phyloP scores from a whole-genome alignment of 2,888 invertebrate species.

The Perdita meconis region DNA sequence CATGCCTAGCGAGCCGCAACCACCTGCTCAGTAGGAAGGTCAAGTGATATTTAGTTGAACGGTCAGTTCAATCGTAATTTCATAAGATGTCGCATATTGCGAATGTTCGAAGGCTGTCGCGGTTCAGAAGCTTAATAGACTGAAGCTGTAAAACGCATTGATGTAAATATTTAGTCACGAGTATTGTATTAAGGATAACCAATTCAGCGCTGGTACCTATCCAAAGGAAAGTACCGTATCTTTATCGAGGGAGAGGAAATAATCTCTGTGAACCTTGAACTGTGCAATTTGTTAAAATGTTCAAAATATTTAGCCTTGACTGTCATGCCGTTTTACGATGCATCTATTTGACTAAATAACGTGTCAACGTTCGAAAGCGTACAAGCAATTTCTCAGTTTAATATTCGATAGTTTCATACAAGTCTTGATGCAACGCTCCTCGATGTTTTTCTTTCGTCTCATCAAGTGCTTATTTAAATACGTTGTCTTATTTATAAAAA shows the following conservation, averaged over 20 bases:
- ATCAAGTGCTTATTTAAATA: neutral
- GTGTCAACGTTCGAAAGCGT: constrained; percentile 40
- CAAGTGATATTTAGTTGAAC: constrained; percentile 45
- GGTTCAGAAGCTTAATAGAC: constrained; percentile 75
- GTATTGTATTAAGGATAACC: constrained; percentile 69
- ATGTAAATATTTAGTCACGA: constrained; percentile 78
- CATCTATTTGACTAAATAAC: constrained; percentile 65
- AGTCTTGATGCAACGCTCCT: neutral
- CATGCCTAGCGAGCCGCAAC: constrained; percentile 82
- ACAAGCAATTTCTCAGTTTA: constrained; percentile 57
- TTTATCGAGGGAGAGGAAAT: constrained; percentile 47
- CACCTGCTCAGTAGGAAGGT: constrained; percentile 80
- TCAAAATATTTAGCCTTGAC: constrained; percentile 70
- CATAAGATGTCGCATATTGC: constrained; percentile 58
- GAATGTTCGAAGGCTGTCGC: constrained; percentile 68
- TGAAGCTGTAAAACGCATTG: constrained; percentile 77
- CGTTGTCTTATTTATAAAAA: neutral
- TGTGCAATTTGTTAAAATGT: constrained; percentile 77
- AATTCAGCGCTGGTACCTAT: constrained; percentile 48
- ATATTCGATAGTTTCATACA: constrained; percentile 47
- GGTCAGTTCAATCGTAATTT: constrained; percentile 58
- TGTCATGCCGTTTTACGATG: constrained; percentile 66
- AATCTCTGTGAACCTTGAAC: constrained; percentile 70
- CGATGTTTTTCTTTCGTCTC: constrained; percentile 19
- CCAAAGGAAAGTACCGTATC: constrained; percentile 35